Base-by-base conservation (phyloP, 2,888 invertebrate species). In the Ptychoptera contaminata region DNA sequence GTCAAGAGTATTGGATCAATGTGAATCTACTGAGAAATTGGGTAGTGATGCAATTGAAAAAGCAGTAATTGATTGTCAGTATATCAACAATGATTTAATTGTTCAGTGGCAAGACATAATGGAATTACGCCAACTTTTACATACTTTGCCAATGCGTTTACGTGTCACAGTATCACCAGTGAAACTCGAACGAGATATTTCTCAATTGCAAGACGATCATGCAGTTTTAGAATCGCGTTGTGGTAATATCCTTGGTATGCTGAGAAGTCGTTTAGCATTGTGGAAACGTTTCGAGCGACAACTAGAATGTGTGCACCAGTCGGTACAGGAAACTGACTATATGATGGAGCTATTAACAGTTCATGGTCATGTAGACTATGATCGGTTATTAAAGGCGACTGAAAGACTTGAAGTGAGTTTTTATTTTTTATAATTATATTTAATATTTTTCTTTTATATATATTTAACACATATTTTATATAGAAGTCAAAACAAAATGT, bases 291-390 rank as follows among this genome's bases (percentile, higher is more conserved):
- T 83, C 59, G 86, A 86, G 57, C 68, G 74, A 2, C 83, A 85
- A 54, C 61, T 87, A 52, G 86, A 87, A 54, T 57, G 78, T 59
- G 84, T 87, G 10, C 83, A 85, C 49, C 79, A 83, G 42, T 84
- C 83, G 0, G 84, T 86, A 1, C 76, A 84, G 45, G 86, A 87
- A 55, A 83, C 86, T 0, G 86, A 87, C 60, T 87, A 85, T 55
- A 85, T 87, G 85, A 83, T 85, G 69, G 86, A 87, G 52, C 67
- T 87, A 47, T 69, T 87, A 11, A 82, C 83, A 1, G 81, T 87
- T 1, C 86, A 87, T 58, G 86, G 85, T 1, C 80, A 82, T 48
- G 82, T 87, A 12, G 86, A 88, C 61, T 87, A 86, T 56, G 84
- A 85, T 50, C 71, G 87, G 8, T 67, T 88, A 46, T 70, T 81